phyloP scores from a whole-genome alignment of 2,113 vertebrate genomes.

The Phrynosoma blainvillii region DNA sequence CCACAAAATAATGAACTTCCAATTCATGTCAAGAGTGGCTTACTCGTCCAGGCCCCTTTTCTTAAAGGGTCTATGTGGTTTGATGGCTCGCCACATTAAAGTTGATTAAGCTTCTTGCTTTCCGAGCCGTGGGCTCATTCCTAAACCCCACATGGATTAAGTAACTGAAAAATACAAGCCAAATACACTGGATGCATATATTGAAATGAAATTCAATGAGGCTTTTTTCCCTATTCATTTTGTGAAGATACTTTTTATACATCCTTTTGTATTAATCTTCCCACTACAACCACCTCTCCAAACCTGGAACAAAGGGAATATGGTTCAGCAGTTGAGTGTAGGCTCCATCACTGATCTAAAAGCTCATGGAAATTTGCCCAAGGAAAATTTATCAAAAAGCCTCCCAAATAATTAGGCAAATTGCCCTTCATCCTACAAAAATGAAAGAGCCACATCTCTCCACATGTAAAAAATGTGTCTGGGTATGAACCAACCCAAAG shows the following conservation, averaged over 20 bases:
- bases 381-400: too few species aligned
- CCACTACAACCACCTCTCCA: too few species aligned
- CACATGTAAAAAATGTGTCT: background rate
- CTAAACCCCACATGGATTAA: conserved; percentile 55
- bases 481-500: background rate
- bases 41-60: conserved; percentile 26
- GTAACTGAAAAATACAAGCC: conserved; percentile 59
- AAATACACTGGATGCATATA: conserved; percentile 60
- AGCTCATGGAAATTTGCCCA: too few species aligned
- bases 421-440: background rate
- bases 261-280: background rate
- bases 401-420: too few species aligned
- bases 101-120: conserved; percentile 38
- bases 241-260: background rate
- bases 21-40: conserved; percentile 53
- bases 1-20: conserved; percentile 70
- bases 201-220: conserved; percentile 71
- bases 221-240: conserved; percentile 56
- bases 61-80: conserved; percentile 38
- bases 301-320: background rate
- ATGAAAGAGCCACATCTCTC: background rate
- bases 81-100: conserved; percentile 58
- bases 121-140: conserved; percentile 21
- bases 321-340: background rate
- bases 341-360: background rate